Percentiles rank a stretch among this genome's conserved stretches.
phyloP scores from a whole-genome alignment of 2,888 invertebrate species.

The Chrysina gloriosa region DNA sequence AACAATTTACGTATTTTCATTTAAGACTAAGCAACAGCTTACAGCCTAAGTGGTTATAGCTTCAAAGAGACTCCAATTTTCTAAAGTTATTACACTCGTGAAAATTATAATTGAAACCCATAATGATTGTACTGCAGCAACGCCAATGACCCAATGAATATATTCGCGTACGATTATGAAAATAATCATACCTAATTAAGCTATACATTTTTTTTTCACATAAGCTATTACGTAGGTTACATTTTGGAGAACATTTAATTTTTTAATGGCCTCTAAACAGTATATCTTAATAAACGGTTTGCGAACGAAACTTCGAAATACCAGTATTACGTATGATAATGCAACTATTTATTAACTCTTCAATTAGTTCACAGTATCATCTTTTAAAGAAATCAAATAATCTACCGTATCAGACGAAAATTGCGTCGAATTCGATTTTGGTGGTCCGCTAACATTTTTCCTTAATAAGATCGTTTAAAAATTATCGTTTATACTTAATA shows the following conservation, averaged over 20 bases:
- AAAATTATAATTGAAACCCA: not conserved
- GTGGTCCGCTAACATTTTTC: conserved; percentile 24
- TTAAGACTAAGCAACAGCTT: too few relatives aligned
- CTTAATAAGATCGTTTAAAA: conserved; percentile 5
- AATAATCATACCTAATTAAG: not conserved
- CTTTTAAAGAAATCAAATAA: conserved; percentile 15
- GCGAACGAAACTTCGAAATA: conserved; percentile 7
- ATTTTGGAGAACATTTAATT: not conserved
- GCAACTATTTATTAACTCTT: conserved; percentile 10
- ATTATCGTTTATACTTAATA: conserved; percentile 3
- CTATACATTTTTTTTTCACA: not conserved
- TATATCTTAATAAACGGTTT: conserved; percentile 14
- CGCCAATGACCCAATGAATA: not conserved
- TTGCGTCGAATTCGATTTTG: conserved; percentile 4
- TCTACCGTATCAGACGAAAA: conserved; percentile 5
- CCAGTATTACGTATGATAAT: conserved; percentile 33
- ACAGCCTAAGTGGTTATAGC: too few relatives aligned
- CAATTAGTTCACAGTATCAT: conserved; percentile 20
- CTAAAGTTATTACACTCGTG: too few relatives aligned
- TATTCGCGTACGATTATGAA: not conserved
- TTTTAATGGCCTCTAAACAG: not conserved
- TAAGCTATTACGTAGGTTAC: not conserved
- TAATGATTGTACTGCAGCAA: not conserved
- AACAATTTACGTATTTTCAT: too few relatives aligned
- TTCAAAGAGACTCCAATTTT: too few relatives aligned